Base-by-base conservation (phyloP, 1,140 invertebrate genomes). In the Meloidogyne hapla region DNA sequence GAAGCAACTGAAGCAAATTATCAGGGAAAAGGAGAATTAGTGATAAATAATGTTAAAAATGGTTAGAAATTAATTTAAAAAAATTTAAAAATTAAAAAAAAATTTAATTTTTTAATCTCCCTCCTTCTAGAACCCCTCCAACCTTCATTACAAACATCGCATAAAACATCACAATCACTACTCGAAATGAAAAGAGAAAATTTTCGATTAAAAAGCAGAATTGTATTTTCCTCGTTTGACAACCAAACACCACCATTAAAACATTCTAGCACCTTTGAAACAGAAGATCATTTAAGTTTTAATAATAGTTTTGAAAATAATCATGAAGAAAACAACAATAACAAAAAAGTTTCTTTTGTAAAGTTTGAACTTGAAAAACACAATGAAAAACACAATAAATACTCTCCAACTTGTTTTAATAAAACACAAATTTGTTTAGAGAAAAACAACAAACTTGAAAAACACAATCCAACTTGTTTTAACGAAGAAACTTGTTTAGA, bases 181-280 rank as follows among this genome's bases (percentile, higher is more conserved):
- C 48, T 56, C n/a, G 48, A 56, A 56, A 56, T 56, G 48, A 56
- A 56, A 21, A 56, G 48, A 56, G 48, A 56, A 56, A 56, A 56
- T n/a, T 56, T 56, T n/a, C 48, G 48, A 6, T 56, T 21, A 56
- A 56, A 56, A n/a, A 56, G 48, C 48, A 56, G 1, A 56, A 5
- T 56, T 56, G 48, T 56, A 56, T 56, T 56, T 56, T 56, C 48
- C 3, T 48, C 45, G 18, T 48, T 48, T n/a, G 48, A 56, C 45
- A 23, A 28, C 61, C 26, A 23, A 33, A 21, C 42, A 48, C 18
- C 42, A 62, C 69, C 48, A 1, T 56, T 56, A 56, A 56, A 56
- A n/a, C 48, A 56, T 56, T 56, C 48, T 56, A 56, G 48, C 12
- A 56, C 48, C n/a, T 56, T 56, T 56, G 48, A 56, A 56, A 56